Evolutionary conservation across 2,113 vertebrate species (phyloP).

Genomic region (Dromaius novaehollandiae): DNA sequence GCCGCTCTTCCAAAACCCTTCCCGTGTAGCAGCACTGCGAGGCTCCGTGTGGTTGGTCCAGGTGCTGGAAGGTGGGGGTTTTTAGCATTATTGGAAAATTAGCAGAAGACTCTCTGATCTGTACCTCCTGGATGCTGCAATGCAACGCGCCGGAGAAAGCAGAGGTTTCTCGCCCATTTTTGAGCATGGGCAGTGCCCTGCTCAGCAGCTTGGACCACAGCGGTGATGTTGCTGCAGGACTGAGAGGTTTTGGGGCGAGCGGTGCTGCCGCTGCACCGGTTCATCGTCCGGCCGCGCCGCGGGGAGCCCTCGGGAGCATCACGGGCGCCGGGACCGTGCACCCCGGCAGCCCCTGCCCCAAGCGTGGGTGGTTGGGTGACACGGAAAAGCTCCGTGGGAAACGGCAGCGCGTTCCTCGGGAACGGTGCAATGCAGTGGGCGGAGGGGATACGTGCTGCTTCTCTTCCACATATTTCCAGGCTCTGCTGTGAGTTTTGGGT

Average conservation of each 20-base stretch:
- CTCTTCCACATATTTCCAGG: neutral
- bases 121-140: too few species aligned
- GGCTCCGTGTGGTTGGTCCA: neutral
- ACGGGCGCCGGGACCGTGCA: too few species aligned
- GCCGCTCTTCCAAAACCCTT: accelerated
- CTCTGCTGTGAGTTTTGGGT: neutral
- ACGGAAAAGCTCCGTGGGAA: neutral
- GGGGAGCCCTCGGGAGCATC: too few species aligned
- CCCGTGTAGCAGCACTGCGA: accelerated
- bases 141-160: neutral
- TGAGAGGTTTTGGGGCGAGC: too few species aligned
- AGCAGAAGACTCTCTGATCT: too few species aligned
- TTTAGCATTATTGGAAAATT: neutral
- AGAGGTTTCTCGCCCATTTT: accelerated
- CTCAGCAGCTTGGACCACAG: too few species aligned
- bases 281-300: too few species aligned
- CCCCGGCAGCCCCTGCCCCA: too few species aligned
- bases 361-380: too few species aligned
- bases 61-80: neutral
- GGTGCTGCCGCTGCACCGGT: too few species aligned
- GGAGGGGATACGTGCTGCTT: too few species aligned
- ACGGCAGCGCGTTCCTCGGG: neutral
- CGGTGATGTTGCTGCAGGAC: neutral
- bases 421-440: neutral
- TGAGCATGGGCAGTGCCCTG: too few species aligned